phyloP scores from a whole-genome alignment of 2,797 vertebrate genomes.

The Pipistrellus nathusii region DNA sequence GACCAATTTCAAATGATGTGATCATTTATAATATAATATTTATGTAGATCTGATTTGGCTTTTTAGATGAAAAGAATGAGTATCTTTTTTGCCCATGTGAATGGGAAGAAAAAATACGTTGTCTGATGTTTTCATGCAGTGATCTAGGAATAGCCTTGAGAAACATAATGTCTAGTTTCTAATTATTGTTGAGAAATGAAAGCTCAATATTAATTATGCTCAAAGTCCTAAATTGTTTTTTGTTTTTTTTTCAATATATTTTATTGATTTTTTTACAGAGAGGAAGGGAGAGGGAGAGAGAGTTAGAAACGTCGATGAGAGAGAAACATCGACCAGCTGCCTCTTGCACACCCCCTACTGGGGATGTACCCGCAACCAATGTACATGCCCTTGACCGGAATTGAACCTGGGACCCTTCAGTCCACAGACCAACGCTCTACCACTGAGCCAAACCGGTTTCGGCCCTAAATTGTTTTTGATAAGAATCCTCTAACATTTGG shows the following conservation, averaged over 20 bases:
- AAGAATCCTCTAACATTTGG: conserved; percentile 15
- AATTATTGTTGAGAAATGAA: conserved; percentile 24
- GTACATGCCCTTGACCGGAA: too few species aligned
- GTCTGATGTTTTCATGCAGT: not conserved
- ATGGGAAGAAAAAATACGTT: not conserved
- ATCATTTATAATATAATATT: not conserved
- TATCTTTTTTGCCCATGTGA: not conserved
- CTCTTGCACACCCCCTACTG: too few species aligned
- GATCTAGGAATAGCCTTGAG: not conserved
- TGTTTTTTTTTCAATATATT: too few species aligned
- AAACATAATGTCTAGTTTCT: conserved; percentile 27
- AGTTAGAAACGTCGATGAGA: too few species aligned
- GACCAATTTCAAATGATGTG: not conserved
- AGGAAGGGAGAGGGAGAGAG: too few species aligned
- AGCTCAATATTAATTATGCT: conserved; percentile 1
- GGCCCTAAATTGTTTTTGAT: conserved; percentile 27
- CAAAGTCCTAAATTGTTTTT: conserved; percentile 47
- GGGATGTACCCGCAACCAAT: too few species aligned
- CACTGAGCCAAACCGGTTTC: too few species aligned
- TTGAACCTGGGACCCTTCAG: too few species aligned
- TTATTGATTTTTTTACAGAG: too few species aligned
- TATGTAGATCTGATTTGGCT: not conserved
- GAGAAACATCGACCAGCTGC: too few species aligned
- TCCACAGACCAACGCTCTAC: too few species aligned
- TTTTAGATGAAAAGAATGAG: conserved; percentile 47